phyloP scores from a whole-genome alignment of 2,888 invertebrate genomes.

The Himalopsyche anomala region DNA sequence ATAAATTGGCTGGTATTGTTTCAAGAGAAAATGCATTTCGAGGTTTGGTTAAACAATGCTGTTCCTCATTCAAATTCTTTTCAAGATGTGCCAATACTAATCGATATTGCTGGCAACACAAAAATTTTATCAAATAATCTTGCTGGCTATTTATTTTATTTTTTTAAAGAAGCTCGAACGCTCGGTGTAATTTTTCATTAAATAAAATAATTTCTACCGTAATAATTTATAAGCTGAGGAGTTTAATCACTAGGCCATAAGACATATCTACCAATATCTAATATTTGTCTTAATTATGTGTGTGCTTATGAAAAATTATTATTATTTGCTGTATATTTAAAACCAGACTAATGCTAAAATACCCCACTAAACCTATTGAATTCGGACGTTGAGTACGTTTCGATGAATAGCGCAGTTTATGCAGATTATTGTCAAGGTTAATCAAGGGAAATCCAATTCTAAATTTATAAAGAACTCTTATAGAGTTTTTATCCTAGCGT shows the following conservation, averaged over 20 bases:
- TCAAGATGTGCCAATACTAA: slow-evolving; percentile 27
- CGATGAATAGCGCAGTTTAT: slow-evolving; percentile 12
- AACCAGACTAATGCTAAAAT: slow-evolving; percentile 24
- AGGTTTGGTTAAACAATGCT: neutral
- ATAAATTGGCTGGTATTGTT: slow-evolving; percentile 30
- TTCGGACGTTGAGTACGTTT: neutral
- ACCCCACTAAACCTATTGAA: neutral
- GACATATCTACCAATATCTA: slow-evolving; percentile 42
- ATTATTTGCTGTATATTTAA: slow-evolving; percentile 24
- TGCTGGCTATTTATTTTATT: slow-evolving; percentile 25
- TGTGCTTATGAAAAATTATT: slow-evolving; percentile 36
- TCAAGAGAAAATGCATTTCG: slow-evolving; percentile 41
- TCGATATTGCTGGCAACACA: slow-evolving; percentile 6
- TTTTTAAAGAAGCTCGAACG: neutral
- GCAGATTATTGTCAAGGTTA: slow-evolving; percentile 32
- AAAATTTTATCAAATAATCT: neutral
- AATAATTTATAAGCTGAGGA: slow-evolving; percentile 23
- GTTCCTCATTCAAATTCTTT: slow-evolving; percentile 23
- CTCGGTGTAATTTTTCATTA: slow-evolving; percentile 13
- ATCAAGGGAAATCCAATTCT: slow-evolving; percentile 17
- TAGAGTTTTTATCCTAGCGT: slow-evolving; percentile 25
- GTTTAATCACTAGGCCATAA: slow-evolving; percentile 10
- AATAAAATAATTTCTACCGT: slow-evolving; percentile 32
- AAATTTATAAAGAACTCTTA: slow-evolving; percentile 7
- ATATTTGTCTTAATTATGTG: slow-evolving; percentile 37